Base-by-base conservation (phyloP, 2,888 invertebrate species). In the Lamproptera curius region DNA sequence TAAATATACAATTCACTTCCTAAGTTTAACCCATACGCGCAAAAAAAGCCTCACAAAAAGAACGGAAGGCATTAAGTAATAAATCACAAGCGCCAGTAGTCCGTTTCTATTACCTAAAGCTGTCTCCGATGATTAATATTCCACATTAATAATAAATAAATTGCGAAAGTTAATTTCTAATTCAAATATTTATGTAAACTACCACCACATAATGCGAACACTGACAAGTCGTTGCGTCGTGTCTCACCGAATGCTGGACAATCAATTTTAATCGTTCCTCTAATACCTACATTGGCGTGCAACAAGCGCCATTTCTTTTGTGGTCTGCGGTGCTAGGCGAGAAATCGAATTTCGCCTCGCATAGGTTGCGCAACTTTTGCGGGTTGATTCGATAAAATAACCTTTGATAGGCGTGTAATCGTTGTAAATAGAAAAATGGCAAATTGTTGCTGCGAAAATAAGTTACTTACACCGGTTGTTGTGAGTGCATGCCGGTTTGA, bases 231-330 rank as follows among this genome's bases (percentile, higher is more conserved):
- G 43, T 40, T 40, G 16, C 46, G 15, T 40, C 14, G n/a, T 23
- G 43, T 42, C 33, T 42, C 37, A 16, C 31, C 33, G 37, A n/a
- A n/a, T n/a, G 33, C 37, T 35, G 39, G 49, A 49, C 43, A 43
- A 44, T 49, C 43, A 39, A 49, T 44, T 49, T 49, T 49, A 49
- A 49, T 49, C 43, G 49, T 44, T 43, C 49, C 42, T 42, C 38
- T 23, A 42, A 48, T 48, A 48, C 42, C 47, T 42, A 5, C n/a
- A n/a, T n/a, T n/a, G 42, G 37, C 23, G 35, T 28, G 43, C 43
- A 16, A 42, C 20, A 20, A 11, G 5, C 11, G 35, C 23, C 35
- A 46, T 20, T 28, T 36, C 40, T 35, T 16, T 41, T 40, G 28
- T 33, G 33, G 23, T 13, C 35, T 16, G 38, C 20, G 38, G 16